phyloP scores from a whole-genome alignment of 2,888 invertebrate species.

The Oxycera nigricornis region DNA sequence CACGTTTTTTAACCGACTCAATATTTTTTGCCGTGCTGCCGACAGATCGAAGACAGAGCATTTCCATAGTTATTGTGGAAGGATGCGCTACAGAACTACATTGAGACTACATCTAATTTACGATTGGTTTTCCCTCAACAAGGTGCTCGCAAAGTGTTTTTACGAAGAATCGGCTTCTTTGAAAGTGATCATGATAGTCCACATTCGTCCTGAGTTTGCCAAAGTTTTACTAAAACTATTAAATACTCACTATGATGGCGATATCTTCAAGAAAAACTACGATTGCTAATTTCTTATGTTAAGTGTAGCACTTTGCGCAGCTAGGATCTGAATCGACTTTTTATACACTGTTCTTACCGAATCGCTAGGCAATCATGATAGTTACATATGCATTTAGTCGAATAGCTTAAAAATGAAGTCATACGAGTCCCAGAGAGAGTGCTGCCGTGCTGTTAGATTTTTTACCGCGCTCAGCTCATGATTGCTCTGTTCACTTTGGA shows the following conservation, averaged over 20 bases:
- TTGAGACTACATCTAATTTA: neutral
- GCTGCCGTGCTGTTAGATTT: neutral
- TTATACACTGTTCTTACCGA: no score
- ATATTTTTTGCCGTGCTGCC: slow-evolving; percentile 17
- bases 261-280: no score
- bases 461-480: slow-evolving; percentile 3
- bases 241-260: no score
- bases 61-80: slow-evolving; percentile 19
- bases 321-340: no score
- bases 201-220: no score
- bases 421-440: slow-evolving; percentile 13
- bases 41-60: neutral
- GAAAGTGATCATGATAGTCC: no score
- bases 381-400: no score
- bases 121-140: neutral
- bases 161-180: no score
- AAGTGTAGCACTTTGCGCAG: no score
- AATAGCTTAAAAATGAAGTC: slow-evolving; percentile 35
- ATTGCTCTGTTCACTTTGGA: slow-evolving; percentile 15
- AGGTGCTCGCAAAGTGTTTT: neutral
- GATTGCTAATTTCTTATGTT: no score
- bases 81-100: neutral
- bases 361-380: no score
- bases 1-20: slow-evolving; percentile 11
- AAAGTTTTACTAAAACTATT: no score